Evolutionary conservation across 92 coral and sea anemone genomes (phyloP).

Genomic region (Porites cylindrica): DNA sequence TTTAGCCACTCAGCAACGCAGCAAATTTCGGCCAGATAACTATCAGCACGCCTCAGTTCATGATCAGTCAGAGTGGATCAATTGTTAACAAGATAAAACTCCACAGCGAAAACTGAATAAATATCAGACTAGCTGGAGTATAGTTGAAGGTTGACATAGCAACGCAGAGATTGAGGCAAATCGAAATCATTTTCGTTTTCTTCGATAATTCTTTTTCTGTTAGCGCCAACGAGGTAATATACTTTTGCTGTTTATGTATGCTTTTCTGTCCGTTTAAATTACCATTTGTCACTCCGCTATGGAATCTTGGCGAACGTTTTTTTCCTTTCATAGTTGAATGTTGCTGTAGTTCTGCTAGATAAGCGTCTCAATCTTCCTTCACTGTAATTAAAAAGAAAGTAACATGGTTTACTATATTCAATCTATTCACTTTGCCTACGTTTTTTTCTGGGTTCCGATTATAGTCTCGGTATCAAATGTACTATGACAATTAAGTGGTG

Average conservation of each 20-base stretch:
- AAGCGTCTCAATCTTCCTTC: too few species aligned
- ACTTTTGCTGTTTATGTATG: neutral
- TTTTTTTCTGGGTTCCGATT: too few species aligned
- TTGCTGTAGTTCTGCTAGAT: neutral
- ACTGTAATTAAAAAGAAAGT: too few species aligned
- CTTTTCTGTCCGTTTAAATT: neutral
- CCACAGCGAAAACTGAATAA: slow-evolving; percentile 17
- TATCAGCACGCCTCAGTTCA: too few species aligned
- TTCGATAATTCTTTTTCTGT: neutral
- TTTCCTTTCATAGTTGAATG: slow-evolving; percentile 1
- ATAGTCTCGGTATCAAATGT: too few species aligned
- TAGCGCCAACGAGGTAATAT: neutral
- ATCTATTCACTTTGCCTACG: too few species aligned
- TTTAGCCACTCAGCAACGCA: too few species aligned
- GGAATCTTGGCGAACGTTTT: neutral
- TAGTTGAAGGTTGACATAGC: slow-evolving; percentile 12
- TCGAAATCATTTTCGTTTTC: neutral
- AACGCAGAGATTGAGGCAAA: slow-evolving; percentile 13
- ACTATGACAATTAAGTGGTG: too few species aligned
- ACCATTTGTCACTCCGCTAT: neutral
- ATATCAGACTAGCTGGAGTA: neutral
- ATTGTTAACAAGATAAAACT: neutral
- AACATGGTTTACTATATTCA: too few species aligned
- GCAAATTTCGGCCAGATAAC: neutral
- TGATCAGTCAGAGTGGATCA: neutral